Conservation (phyloP, 2,797 vertebrate species). For the Characodon lateralis region DNA sequence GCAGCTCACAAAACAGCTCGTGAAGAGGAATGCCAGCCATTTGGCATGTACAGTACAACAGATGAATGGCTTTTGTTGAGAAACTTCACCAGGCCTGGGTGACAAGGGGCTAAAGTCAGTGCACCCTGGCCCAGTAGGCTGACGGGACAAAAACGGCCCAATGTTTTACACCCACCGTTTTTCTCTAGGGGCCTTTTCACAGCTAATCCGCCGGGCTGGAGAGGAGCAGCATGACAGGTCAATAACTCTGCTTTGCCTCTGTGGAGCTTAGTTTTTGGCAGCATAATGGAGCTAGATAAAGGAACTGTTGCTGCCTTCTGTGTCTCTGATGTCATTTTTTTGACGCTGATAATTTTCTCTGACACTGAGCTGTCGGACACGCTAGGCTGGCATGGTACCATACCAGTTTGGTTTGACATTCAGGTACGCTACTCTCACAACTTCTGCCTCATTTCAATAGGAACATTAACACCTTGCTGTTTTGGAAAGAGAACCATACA, state of each 20-base stretch:
- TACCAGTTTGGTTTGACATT: slow-evolving; percentile 60
- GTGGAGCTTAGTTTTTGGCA: slow-evolving; percentile 69
- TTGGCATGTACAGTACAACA: slow-evolving; percentile 77
- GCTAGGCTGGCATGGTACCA: slow-evolving; percentile 30
- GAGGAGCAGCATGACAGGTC: slow-evolving; percentile 78
- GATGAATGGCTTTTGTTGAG: slow-evolving; percentile 81
- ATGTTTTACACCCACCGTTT: slow-evolving; percentile 73
- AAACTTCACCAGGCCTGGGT: slow-evolving; percentile 72
- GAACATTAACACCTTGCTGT: slow-evolving; percentile 48
- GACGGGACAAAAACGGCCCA: slow-evolving; percentile 76
- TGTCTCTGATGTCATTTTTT: slow-evolving; percentile 69
- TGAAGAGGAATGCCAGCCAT: slow-evolving; percentile 77
- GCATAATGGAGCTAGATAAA: slow-evolving; percentile 73
- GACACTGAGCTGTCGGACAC: slow-evolving; percentile 60
- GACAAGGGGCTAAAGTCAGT: slow-evolving; percentile 79
- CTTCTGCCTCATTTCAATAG: slow-evolving; percentile 41
- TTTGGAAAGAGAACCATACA: slow-evolving; percentile 44
- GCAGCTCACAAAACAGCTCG: slow-evolving; percentile 74
- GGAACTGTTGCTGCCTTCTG: slow-evolving; percentile 70
- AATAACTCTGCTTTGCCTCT: slow-evolving; percentile 77
- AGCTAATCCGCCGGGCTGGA: slow-evolving; percentile 75
- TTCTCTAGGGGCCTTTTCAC: slow-evolving; percentile 78
- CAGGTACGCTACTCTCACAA: slow-evolving; percentile 71
- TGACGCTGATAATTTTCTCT: slow-evolving; percentile 69
- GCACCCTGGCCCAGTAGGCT: slow-evolving; percentile 68